Conservation (phyloP, 1,140 invertebrate species). For the Mya arenaria region DNA sequence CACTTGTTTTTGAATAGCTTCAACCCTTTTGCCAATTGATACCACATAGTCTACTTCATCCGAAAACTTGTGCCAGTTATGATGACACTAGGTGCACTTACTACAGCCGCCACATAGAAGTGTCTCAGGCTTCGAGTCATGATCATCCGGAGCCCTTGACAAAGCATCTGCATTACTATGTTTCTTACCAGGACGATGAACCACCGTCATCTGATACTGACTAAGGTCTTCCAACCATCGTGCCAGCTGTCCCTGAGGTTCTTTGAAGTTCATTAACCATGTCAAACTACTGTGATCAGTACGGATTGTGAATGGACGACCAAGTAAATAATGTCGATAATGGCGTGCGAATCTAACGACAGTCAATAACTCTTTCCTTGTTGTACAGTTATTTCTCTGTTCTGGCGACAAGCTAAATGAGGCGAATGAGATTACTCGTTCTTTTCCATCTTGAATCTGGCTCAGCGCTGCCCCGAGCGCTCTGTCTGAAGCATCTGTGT, state of each 20-base stretch:
- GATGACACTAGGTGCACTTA: conserved; percentile 2
- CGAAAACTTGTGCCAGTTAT: conserved; percentile 2
- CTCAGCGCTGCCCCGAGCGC: not conserved
- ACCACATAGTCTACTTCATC: not conserved
- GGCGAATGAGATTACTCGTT: not conserved
- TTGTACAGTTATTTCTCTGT: conserved; percentile 10
- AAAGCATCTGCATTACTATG: conserved; percentile 46
- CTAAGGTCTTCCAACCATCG: conserved; percentile 32
- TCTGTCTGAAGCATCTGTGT: conserved; percentile 8
- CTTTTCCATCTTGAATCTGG: conserved; percentile 1
- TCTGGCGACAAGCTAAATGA: not conserved
- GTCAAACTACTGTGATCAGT: conserved; percentile 47
- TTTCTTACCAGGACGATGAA: not conserved
- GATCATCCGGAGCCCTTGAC: not conserved
- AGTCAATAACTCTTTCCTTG: conserved; percentile 35
- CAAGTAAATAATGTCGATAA: conserved; percentile 26
- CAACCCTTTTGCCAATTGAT: not conserved
- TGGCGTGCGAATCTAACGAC: conserved; percentile 46
- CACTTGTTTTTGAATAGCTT: not conserved
- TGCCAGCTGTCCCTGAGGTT: conserved; percentile 10
- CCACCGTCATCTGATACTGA: conserved; percentile 23
- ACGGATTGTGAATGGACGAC: conserved; percentile 15
- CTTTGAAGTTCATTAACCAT: conserved; percentile 44
- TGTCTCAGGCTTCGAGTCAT: not conserved
- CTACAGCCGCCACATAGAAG: conserved; percentile 31